Conservation (phyloP, 2,797 vertebrate genomes). For the Simalia tracyae region DNA sequence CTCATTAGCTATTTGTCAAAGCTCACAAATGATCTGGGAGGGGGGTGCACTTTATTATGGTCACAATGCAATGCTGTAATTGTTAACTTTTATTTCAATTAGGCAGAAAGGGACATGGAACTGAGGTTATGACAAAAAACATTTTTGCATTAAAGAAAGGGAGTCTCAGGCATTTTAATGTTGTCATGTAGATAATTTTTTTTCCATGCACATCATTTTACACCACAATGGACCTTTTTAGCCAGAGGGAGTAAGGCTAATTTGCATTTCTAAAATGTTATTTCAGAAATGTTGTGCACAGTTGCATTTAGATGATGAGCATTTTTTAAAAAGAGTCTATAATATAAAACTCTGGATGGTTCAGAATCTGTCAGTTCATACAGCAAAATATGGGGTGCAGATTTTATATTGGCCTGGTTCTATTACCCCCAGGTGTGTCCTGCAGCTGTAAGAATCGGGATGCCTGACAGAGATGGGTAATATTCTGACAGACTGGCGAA, state of each 20-base stretch:
- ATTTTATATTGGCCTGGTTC: not conserved
- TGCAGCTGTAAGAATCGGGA: not conserved
- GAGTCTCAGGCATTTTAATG: conserved; percentile 2
- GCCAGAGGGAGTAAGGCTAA: not conserved
- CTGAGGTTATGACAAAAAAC: not conserved
- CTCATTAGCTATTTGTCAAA: not conserved
- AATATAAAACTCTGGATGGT: not conserved
- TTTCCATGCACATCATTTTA: conserved; percentile 9
- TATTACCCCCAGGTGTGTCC: not conserved
- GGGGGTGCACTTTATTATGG: not conserved
- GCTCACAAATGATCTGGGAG: not conserved
- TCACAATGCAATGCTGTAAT: not conserved
- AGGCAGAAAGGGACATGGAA: not conserved
- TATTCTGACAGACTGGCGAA: not conserved
- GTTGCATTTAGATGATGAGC: not conserved
- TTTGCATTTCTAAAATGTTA: conserved; percentile 12
- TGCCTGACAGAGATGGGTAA: not conserved
- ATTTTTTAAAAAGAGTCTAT: not conserved
- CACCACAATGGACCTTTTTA: not conserved
- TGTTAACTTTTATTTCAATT: not conserved
- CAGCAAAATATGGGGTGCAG: not conserved
- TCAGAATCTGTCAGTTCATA: not conserved
- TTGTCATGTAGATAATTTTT: not conserved
- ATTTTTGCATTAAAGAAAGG: conserved; percentile 9
- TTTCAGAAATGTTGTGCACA: not conserved